Conservation (phyloP, 2,113 vertebrate genomes). For the Macquaria australasica region DNA sequence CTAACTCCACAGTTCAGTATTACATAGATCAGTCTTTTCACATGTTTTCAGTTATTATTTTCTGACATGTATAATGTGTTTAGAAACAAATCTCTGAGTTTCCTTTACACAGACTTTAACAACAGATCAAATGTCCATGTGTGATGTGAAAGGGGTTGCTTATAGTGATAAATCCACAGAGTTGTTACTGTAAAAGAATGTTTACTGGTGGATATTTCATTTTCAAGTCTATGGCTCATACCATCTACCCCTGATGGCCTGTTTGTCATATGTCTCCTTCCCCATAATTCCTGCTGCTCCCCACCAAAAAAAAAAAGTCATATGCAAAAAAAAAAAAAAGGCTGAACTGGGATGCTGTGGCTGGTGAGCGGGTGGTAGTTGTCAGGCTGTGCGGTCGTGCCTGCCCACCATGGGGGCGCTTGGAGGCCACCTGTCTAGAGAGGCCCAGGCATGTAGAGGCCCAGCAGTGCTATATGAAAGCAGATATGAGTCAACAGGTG, state of each 20-base stretch:
- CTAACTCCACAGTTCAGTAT: too few species aligned
- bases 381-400: slow-evolving; percentile 40
- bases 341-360: slow-evolving; percentile 23
- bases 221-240: background rate
- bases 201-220: too few species aligned
- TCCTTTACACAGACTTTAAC: too few species aligned
- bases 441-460: slow-evolving; percentile 58
- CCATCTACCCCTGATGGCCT: background rate
- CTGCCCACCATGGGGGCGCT: slow-evolving; percentile 43
- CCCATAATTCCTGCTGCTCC: background rate
- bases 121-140: too few species aligned
- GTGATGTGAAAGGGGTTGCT: too few species aligned
- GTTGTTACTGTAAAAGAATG: too few species aligned
- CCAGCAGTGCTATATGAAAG: slow-evolving; percentile 80
- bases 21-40: too few species aligned
- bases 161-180: too few species aligned
- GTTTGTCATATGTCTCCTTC: background rate
- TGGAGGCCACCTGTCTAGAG: slow-evolving; percentile 79
- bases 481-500: slow-evolving; percentile 85
- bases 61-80: too few species aligned
- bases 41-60: too few species aligned
- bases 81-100: too few species aligned
- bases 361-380: slow-evolving; percentile 33
- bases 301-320: background rate
- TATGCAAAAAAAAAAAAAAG: background rate